Conservation (phyloP, 1,140 invertebrate species). For the Drosophila sucinea region DNA sequence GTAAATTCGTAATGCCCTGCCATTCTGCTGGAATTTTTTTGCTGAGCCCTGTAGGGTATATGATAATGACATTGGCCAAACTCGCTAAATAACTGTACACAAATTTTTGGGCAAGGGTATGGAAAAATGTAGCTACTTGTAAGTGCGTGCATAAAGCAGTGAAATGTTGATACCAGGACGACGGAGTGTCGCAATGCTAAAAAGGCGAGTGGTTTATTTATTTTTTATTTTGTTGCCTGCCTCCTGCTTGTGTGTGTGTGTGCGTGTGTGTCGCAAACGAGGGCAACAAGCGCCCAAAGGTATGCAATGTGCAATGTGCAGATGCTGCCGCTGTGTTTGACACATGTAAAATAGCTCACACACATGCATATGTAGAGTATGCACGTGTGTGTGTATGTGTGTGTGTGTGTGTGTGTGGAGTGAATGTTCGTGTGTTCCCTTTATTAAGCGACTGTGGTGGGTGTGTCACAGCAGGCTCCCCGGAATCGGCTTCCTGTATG, state of each 20-base stretch:
- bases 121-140: slow-evolving; percentile 38
- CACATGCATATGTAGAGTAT: neutral
- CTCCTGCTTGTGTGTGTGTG: neutral
- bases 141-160: slow-evolving; percentile 45
- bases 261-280: slow-evolving; percentile 55
- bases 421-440: neutral
- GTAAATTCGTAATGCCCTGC: too few relatives aligned
- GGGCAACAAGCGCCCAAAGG: slow-evolving; percentile 71
- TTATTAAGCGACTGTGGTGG: slow-evolving; percentile 6
- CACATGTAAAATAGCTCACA: slow-evolving; percentile 66
- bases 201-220: slow-evolving; percentile 28
- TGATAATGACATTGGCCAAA: too few relatives aligned
- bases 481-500: neutral
- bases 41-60: too few relatives aligned
- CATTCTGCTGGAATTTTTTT: too few relatives aligned
- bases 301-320: slow-evolving; percentile 62
- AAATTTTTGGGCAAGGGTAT: slow-evolving; percentile 15
- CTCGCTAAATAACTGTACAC: too few relatives aligned
- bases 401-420: slow-evolving; percentile 23
- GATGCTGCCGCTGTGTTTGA: slow-evolving; percentile 56
- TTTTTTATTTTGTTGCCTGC: slow-evolving; percentile 5
- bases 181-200: slow-evolving; percentile 19
- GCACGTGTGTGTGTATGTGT: slow-evolving; percentile 21
- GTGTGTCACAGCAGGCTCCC: slow-evolving; percentile 11
- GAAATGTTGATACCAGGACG: slow-evolving; percentile 21